Evolutionary conservation across 2,888 invertebrate species (phyloP), one percentile per base, ranked within the genome.

Genomic region (Adelognathus sp.): DNA sequence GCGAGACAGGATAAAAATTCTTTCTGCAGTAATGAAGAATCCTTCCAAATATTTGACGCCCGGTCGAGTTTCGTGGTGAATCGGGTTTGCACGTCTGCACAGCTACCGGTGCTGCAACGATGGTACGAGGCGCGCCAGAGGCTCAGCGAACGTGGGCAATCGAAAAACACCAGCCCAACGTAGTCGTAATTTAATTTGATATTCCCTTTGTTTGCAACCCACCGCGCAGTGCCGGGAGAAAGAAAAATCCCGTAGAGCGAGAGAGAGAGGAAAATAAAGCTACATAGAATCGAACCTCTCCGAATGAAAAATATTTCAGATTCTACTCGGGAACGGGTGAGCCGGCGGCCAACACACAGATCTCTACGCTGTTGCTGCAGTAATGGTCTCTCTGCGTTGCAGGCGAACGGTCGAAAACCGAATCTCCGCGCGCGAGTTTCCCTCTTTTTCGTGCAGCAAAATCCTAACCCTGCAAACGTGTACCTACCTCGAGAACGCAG

Each of bases 101-200:
- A 76, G 67, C 77, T 63, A 50, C 50, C 78, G 73, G 66, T 16
- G 21, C n/a, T 36, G 36, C 63, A 24, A 2, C 21, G 16, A 46
- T 61, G 61, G 75, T 61, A n/a, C 70, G 75, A 61, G 56, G 63
- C 36, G 63, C 39, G 54, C 74, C 69, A 69, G 66, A 70, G 75
- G 76, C 84, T 60, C 73, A 63, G 56, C 71, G 61, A 50, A 16
- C 52, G 18, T 50, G 44, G 71, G 75, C 67, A 72, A 79, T 79
- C 71, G 75, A 79, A 76, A 79, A 72, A 76, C 61, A 79, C 50
- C 50, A n/a, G 56, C 72, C 79, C 67, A 46, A 76, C 80, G 79
- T 66, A 70, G n/a, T n/a, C 82, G 85, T 85, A 87, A 86, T 88
- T 86, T 86, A 86, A 88, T 87, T 87, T 85, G 86, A 87, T 86